phyloP scores from a whole-genome alignment of 2,113 vertebrate genomes.

The Cololabis saira region DNA sequence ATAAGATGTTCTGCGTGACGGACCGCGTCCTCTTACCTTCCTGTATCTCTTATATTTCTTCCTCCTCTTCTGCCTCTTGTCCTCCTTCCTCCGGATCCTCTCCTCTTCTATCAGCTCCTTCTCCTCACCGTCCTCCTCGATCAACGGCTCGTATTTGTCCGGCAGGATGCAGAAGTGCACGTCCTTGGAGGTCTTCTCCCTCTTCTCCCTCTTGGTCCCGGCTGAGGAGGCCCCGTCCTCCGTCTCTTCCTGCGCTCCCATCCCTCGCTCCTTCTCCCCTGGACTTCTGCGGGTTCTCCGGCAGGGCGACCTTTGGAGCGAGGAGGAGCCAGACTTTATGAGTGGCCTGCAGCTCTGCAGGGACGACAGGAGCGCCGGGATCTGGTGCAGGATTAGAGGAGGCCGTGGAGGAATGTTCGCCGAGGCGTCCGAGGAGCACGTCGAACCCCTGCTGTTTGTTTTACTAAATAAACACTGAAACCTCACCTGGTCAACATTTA shows the following conservation, averaged over 20 bases:
- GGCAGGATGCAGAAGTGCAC: conserved; percentile 78
- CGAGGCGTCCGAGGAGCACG: too few species aligned
- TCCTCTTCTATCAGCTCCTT: conserved; percentile 2
- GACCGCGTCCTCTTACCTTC: conserved; percentile 68
- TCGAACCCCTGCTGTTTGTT: too few species aligned
- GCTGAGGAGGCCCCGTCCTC: conserved; percentile 4
- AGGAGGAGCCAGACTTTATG: conserved; percentile 73
- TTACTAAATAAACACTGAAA: too few species aligned
- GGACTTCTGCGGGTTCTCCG: conserved; percentile 58
- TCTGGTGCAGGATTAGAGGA: too few species aligned
- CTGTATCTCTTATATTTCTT: conserved; percentile 74
- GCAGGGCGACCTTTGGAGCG: conserved; percentile 79
- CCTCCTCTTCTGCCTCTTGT: conserved; percentile 49
- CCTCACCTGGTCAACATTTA: too few species aligned
- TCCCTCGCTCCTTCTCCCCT: conserved; percentile 11
- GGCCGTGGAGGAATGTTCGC: too few species aligned
- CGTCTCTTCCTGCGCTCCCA: conserved; percentile 39
- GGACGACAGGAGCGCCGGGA: conserved; percentile 33
- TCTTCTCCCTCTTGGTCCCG: conserved; percentile 18
- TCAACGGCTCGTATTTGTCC: conserved; percentile 78
- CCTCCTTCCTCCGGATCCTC: conserved; percentile 40
- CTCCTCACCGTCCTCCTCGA: conserved; percentile 67
- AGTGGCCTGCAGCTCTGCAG: conserved; percentile 28
- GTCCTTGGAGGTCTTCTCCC: conserved; percentile 68
- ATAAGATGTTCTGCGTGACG: not conserved